These are phyloP conservation scores for Pseudochaenichthys georgianus DNA, from an alignment of 2,797 vertebrate species.

Conservation along the genomic window DNA sequence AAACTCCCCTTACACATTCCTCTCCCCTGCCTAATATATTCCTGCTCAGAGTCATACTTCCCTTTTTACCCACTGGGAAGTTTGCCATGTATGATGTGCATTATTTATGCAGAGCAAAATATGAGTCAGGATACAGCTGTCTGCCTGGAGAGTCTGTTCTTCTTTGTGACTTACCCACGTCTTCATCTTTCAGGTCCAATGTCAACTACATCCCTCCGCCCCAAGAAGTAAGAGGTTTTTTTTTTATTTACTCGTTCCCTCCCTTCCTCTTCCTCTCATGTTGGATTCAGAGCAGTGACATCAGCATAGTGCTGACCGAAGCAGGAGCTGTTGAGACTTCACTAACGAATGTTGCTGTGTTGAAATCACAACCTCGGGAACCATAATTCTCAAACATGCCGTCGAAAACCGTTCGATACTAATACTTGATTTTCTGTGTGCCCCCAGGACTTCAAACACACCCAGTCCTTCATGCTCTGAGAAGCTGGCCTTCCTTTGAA, in stretches of 20 bases:
- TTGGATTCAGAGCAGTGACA: not conserved
- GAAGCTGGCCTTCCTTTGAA: conserved; percentile 62
- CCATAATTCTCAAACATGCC: not conserved
- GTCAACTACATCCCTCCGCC: conserved; percentile 83
- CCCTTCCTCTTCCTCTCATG: not conserved
- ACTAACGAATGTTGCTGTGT: conserved; percentile 9
- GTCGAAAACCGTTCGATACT: not conserved
- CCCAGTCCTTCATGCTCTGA: conserved; percentile 94
- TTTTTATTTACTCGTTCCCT: not conserved
- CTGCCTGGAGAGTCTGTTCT: conserved; percentile 36
- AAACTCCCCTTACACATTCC: not conserved
- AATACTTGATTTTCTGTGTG: conserved; percentile 19
- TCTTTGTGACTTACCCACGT: conserved; percentile 44
- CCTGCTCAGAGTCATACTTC: conserved; percentile 13
- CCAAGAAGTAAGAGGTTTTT: conserved; percentile 80
- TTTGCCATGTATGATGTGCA: conserved; percentile 54
- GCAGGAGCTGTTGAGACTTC: not conserved
- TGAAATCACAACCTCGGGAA: not conserved
- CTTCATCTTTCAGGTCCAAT: conserved; percentile 80
- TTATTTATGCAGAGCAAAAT: conserved; percentile 60
- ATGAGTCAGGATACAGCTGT: conserved; percentile 66
- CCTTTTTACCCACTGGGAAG: conserved; percentile 25
- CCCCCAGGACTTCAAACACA: conserved; percentile 96
- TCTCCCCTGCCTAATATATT: not conserved
- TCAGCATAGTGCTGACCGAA: conserved; percentile 32